Percentiles rank a stretch among this genome's conserved stretches.
Conservation (phyloP, 2,797 vertebrate species). For the Ammospiza maritima region DNA sequence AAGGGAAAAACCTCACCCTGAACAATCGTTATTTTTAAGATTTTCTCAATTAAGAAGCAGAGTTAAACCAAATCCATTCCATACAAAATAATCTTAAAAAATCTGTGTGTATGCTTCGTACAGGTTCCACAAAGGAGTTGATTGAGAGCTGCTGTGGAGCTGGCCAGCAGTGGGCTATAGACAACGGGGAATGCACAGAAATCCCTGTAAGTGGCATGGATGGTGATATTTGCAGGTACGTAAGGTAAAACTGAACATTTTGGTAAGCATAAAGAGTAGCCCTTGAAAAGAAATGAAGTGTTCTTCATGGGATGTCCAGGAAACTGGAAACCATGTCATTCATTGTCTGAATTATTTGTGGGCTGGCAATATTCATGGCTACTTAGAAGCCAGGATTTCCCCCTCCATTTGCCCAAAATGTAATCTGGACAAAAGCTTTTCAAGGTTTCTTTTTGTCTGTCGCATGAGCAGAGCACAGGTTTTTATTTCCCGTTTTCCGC, state of each 20-base stretch:
- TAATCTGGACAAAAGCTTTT: background rate
- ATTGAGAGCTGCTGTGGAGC: slow-evolving; percentile 88
- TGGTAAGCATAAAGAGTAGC: background rate
- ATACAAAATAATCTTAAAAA: background rate
- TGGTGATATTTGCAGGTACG: slow-evolving; percentile 86
- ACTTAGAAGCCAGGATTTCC: background rate
- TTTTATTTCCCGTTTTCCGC: background rate
- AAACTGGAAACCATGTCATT: background rate
- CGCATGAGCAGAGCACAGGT: background rate
- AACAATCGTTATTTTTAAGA: background rate
- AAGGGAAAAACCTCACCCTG: background rate
- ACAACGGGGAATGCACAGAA: slow-evolving; percentile 83
- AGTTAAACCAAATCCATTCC: background rate
- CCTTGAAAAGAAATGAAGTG: background rate
- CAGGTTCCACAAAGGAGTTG: slow-evolving; percentile 86
- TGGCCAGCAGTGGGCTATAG: slow-evolving; percentile 90
- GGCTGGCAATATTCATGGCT: background rate
- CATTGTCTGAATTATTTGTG: background rate
- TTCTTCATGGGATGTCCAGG: accelerated
- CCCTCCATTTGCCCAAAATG: background rate
- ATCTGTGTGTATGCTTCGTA: background rate
- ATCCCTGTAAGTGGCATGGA: slow-evolving; percentile 77
- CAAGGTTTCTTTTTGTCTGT: background rate
- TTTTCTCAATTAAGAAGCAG: background rate
- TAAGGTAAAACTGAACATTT: background rate